Conservation (phyloP, 2,113 vertebrate species). For the Cyanoderma ruficeps region DNA sequence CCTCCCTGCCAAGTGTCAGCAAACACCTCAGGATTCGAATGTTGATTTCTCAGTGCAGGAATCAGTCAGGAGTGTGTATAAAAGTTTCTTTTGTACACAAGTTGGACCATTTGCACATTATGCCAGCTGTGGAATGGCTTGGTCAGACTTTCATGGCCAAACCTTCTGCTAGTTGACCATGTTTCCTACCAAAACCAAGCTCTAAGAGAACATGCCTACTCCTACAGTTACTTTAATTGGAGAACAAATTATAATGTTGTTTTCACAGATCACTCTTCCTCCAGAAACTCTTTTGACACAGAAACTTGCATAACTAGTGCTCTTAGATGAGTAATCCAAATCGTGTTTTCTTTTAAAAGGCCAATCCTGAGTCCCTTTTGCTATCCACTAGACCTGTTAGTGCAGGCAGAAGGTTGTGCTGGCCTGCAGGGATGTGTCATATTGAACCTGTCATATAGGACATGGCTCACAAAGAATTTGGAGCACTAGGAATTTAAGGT, state of each 20-base stretch:
- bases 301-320: conserved; percentile 40
- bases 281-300: conserved; percentile 54
- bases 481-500: neutral
- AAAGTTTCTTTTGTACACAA: neutral
- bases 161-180: neutral
- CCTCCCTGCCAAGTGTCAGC: rapidly evolving
- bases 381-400: conserved; percentile 12
- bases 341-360: conserved; percentile 37
- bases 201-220: neutral
- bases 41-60: neutral
- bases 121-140: neutral
- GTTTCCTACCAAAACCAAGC: neutral
- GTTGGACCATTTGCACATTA: neutral
- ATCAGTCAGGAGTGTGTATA: neutral
- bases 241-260: conserved; percentile 45
- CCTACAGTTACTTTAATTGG: conserved; percentile 44
- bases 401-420: neutral
- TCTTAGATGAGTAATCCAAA: conserved; percentile 37
- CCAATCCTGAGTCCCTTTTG: conserved; percentile 21
- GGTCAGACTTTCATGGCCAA: neutral
- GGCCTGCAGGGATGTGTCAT: conserved; percentile 26
- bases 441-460: neutral
- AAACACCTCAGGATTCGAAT: neutral
- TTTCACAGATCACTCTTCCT: conserved; percentile 47
- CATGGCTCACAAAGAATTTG: conserved; percentile 8